Evolutionary conservation across 2,113 vertebrate species (phyloP), one percentile per base, ranked within the genome.

Genomic region (Brachyhypopomus gauderio): DNA sequence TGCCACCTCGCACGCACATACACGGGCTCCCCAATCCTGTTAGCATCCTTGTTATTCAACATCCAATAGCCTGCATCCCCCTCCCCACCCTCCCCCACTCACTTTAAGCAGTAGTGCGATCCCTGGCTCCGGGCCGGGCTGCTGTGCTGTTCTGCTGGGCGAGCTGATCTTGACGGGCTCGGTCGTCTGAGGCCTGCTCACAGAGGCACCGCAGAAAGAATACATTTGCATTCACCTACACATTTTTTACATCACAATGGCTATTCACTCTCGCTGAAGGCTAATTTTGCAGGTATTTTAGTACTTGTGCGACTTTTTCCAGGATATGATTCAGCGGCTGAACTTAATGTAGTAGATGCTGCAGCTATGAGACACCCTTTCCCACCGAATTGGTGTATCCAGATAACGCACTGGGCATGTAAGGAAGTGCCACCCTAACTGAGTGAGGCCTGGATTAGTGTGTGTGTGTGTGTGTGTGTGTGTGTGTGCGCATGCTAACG

Each of bases 21-120:
- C 45, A 52, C 45, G 12, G 9, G 45, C 45, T 14, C 14, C 45
- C 12, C 9, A 52, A 52, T 14, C 41, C 41, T 45, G 41, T 6
- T 45, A 45, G 6, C 41, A 11, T 8, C 41, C 41, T 1, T 11
- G 45, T 52, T 30, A 30, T 30, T 30, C 30, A 30, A 11, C 45
- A 14, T 52, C 12, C 45, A 52, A 12, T 2, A 14, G 45, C 45
- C 12, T 11, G 12, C 45, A 52, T 52, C 14, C 45, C 9, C 12
- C 8, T 52, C 12, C 9, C 12, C 12, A 8, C 9, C 12, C 9
- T 6, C 12, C 12, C 27, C 78, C 83, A 67, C 80, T 72, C 73
- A 88, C 91, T 75, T 87, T 52, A 69, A 89, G 84, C 25, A 88
- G 84, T 56, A 89, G 88, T 81, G 86, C 89, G 70, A 88, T 85